Base-by-base conservation (phyloP, 2,888 invertebrate species). In the Eretmocerus hayati region DNA sequence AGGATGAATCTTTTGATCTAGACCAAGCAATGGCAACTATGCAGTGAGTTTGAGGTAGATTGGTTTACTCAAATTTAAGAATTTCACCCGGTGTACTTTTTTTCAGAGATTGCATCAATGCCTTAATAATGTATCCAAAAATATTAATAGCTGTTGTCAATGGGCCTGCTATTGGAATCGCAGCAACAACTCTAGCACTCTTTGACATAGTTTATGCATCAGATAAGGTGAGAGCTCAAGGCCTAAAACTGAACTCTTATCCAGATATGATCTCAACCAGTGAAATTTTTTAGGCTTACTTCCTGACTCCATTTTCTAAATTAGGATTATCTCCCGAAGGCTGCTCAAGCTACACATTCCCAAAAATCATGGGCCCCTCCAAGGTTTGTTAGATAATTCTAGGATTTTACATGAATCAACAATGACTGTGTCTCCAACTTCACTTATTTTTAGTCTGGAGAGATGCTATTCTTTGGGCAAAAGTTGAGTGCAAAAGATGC, bases 151-250 rank as follows among this genome's bases (percentile, higher is more conserved):
- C 86, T 13, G 74, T 94, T 49, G 84, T 96, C 0, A 95, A 97
- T 77, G 97, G 97, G 2, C 94, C 94, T 35, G 91, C 93, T 13
- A 82, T 96, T 58, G 97, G 97, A 21, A 84, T 97, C 58, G 85
- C 85, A 35, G 85, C 85, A 3, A 96, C 96, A 0, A 83, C 86
- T 9, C 74, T 91, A 42, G 85, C 84, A 0, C 75, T 96, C 2
- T 92, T 85, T 74, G 96, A 97, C 75, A 76, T 89, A 48, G 85
- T 93, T 6, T 91, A 90, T 76, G 88, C 91, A 45, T 80, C 84
- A n/a, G 87, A 93, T 58, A 81, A 75, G 70, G 90, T 87, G 70
- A 50, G 39, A 43, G 18, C 21, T 22, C 23, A 41, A 46, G 11
- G 11, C 11, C 6, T 9, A 26, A 11, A 11, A 9, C 8, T 26